A percentile compares a stretch with the other conserved stretches of the same genome.
These are phyloP conservation scores for Aphrophora alni DNA, from an alignment of 2,888 invertebrate genomes.

Conservation along the genomic window DNA sequence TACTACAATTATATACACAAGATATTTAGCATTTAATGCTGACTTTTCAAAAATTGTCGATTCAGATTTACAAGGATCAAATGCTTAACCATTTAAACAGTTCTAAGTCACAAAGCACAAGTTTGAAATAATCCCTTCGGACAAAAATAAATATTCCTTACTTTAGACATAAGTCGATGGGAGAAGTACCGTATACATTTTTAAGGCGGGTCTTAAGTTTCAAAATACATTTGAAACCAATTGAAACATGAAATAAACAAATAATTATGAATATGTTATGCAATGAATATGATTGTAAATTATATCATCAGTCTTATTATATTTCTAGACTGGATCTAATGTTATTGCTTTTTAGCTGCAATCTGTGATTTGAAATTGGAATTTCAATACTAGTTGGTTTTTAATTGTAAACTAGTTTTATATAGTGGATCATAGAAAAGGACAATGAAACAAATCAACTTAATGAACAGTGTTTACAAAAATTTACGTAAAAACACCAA, in stretches of 20 bases:
- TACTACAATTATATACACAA: slow-evolving; percentile 45
- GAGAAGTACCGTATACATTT: slow-evolving; percentile 39
- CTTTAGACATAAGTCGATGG: slow-evolving; percentile 18
- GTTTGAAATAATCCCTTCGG: slow-evolving; percentile 13
- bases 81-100: slow-evolving; percentile 40
- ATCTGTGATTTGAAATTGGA: not conserved
- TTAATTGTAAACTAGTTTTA: not conserved
- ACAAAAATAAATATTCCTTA: slow-evolving; percentile 30
- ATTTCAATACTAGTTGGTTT: not conserved
- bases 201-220: slow-evolving; percentile 32
- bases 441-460: not conserved
- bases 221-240: not conserved
- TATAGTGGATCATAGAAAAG: not conserved
- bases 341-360: not conserved
- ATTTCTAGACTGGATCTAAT: not conserved
- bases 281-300: not conserved
- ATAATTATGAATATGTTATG: not conserved
- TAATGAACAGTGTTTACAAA: not conserved
- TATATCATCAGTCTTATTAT: not conserved
- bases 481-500: not conserved
- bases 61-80: slow-evolving; percentile 40
- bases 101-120: slow-evolving; percentile 36
- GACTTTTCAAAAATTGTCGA: slow-evolving; percentile 47
- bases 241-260: not conserved
- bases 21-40: slow-evolving; percentile 51